phyloP scores from a whole-genome alignment of 2,113 vertebrate species.

The Coregonus clupeaformis region DNA sequence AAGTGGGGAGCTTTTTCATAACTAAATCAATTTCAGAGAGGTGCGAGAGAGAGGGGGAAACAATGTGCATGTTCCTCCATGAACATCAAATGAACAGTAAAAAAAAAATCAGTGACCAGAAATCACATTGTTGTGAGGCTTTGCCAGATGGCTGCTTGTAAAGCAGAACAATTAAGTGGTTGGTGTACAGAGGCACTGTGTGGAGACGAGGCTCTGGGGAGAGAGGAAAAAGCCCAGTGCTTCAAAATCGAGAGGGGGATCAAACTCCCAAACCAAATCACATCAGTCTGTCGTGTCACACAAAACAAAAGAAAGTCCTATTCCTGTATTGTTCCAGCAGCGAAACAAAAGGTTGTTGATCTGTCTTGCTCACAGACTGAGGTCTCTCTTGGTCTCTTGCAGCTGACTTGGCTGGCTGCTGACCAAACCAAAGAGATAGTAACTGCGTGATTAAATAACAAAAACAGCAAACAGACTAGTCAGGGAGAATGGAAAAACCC shows the following conservation, averaged over 20 bases:
- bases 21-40: neutral
- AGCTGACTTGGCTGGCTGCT: neutral
- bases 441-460: slow-evolving; percentile 10
- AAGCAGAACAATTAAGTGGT: slow-evolving; percentile 43
- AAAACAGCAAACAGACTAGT: slow-evolving; percentile 14
- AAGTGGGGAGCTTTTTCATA: no score
- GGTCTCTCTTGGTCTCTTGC: neutral
- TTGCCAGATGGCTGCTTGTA: slow-evolving; percentile 66
- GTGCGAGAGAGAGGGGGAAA: neutral
- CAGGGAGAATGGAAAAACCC: neutral
- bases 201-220: slow-evolving; percentile 43
- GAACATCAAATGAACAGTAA: slow-evolving; percentile 27
- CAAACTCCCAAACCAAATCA: slow-evolving; percentile 41
- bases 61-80: neutral
- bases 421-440: slow-evolving; percentile 8
- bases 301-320: slow-evolving; percentile 30
- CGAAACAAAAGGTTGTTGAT: slow-evolving; percentile 34
- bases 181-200: slow-evolving; percentile 36
- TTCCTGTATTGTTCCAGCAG: slow-evolving; percentile 8
- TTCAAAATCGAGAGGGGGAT: slow-evolving; percentile 43
- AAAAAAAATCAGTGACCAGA: slow-evolving; percentile 24
- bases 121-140: slow-evolving; percentile 58
- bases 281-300: slow-evolving; percentile 27
- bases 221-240: slow-evolving; percentile 27
- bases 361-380: slow-evolving; percentile 1